Conservation (phyloP, 2,113 vertebrate genomes). For the Tragelaphus strepsiceros region DNA sequence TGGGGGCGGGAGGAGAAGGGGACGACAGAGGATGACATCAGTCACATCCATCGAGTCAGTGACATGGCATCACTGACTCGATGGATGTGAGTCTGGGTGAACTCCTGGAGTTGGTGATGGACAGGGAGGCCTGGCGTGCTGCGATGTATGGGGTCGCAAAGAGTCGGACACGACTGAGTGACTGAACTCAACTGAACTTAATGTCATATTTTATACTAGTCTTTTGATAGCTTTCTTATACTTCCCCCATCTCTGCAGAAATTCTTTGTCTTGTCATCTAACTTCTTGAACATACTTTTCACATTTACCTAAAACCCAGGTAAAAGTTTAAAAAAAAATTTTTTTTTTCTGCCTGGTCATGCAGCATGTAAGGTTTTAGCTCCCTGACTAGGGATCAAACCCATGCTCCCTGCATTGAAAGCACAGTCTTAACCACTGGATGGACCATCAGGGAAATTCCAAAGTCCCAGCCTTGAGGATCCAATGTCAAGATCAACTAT, state of each 20-base stretch:
- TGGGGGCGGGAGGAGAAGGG: too few relatives aligned
- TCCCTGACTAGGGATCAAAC: not conserved
- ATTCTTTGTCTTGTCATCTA: not conserved
- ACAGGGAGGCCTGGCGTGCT: too few relatives aligned
- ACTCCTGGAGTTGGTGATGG: too few relatives aligned
- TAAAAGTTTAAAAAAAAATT: fast-evolving
- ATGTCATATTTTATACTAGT: not conserved
- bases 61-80: too few relatives aligned
- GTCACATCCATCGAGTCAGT: too few relatives aligned
- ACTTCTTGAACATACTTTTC: not conserved
- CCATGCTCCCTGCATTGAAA: not conserved
- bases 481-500: not conserved
- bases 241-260: not conserved
- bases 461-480: not conserved
- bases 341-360: not conserved
- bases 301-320: not conserved
- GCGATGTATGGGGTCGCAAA: too few relatives aligned
- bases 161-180: too few relatives aligned
- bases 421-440: not conserved
- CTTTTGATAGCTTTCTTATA: not conserved
- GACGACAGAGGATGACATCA: too few relatives aligned
- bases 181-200: not conserved
- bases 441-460: not conserved
- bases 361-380: not conserved
- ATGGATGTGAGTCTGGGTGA: too few relatives aligned